Evolutionary conservation across 2,113 vertebrate genomes (phyloP).

Genomic region (Vidua chalybeata): DNA sequence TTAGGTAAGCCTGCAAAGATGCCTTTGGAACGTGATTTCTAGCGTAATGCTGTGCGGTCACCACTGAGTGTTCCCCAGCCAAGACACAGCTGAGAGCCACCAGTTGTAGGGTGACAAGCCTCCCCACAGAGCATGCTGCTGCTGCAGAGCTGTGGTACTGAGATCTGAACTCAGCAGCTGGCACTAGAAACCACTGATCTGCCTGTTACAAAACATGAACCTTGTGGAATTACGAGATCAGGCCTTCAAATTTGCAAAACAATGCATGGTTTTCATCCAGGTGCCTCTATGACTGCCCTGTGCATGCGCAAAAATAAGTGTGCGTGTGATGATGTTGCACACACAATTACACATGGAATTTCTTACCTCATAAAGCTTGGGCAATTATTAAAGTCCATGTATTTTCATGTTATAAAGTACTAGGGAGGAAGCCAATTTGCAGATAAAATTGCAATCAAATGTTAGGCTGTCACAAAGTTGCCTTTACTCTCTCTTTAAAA

Average conservation of each 20-base stretch:
- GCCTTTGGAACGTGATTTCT: constrained; percentile 60
- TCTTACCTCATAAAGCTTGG: neutral
- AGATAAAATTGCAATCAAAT: neutral
- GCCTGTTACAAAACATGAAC: neutral
- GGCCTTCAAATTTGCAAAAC: neutral
- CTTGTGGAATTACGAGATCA: neutral
- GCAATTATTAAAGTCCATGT: neutral
- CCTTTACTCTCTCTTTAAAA: constrained; percentile 5
- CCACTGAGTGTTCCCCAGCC: constrained; percentile 39
- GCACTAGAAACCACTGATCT: neutral
- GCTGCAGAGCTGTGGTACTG: neutral
- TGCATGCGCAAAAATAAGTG: neutral
- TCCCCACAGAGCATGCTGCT: neutral
- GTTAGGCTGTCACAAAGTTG: neutral
- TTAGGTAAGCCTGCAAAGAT: constrained; percentile 69
- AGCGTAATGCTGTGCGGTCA: constrained; percentile 44
- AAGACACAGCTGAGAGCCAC: neutral
- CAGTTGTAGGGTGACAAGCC: neutral
- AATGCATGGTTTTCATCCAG: neutral
- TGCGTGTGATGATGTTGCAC: neutral
- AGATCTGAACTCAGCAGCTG: neutral
- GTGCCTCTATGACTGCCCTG: neutral
- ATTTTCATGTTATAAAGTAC: neutral
- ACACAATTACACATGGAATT: neutral
- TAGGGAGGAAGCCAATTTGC: neutral